Evolutionary conservation across 2,797 vertebrate genomes (phyloP).

Genomic region (Setipinna tenuifilis): DNA sequence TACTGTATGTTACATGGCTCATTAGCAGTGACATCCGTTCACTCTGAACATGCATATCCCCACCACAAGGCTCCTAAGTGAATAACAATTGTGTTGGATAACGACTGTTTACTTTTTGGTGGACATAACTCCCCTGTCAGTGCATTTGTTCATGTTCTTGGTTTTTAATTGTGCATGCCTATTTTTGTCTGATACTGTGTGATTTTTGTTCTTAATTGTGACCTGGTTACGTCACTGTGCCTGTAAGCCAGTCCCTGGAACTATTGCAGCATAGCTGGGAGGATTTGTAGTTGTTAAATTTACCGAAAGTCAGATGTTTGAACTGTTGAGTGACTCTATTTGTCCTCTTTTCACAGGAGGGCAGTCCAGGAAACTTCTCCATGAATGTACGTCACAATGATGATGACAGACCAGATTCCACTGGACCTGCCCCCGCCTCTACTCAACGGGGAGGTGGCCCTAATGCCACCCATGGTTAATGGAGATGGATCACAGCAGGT

Average conservation of each 20-base stretch:
- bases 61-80: background rate
- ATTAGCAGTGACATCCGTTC: background rate
- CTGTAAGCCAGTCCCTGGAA: too few species aligned
- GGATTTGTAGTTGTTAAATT: conserved; percentile 10
- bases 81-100: background rate
- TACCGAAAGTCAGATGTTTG: conserved; percentile 13
- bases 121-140: background rate
- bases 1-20: background rate
- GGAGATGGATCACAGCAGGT: conserved; percentile 96
- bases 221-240: too few species aligned
- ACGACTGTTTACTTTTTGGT: background rate
- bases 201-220: too few species aligned
- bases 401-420: conserved; percentile 99
- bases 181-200: background rate
- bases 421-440: conserved; percentile 95
- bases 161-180: background rate
- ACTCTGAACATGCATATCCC: background rate
- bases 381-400: conserved; percentile 99
- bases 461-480: conserved; percentile 95
- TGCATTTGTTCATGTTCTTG: background rate
- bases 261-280: too few species aligned
- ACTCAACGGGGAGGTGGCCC: conserved; percentile 93
- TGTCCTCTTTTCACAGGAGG: conserved; percentile 78
- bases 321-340: background rate
- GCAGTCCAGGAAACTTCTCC: conserved; percentile 91